Conservation (phyloP, 2,113 vertebrate species). For the Chlamydotis undulata region DNA sequence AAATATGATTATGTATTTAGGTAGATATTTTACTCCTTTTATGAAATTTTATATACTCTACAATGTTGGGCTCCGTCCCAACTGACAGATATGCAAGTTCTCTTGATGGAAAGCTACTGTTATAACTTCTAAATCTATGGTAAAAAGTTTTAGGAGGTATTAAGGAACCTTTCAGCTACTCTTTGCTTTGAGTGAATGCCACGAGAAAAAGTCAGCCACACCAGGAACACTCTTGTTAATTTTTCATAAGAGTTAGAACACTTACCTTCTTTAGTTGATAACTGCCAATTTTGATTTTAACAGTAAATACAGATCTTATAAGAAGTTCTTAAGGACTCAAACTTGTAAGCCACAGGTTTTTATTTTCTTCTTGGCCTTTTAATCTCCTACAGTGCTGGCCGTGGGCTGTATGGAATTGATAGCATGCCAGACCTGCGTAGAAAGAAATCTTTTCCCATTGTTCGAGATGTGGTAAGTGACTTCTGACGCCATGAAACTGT, state of each 20-base stretch:
- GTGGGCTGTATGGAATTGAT: conserved; percentile 96
- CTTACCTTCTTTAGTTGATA: not conserved
- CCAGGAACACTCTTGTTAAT: not conserved
- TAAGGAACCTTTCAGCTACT: not conserved
- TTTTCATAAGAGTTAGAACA: not conserved
- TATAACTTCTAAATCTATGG: not conserved
- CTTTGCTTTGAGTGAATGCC: not conserved
- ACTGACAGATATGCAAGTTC: not conserved
- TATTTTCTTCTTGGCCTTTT: conserved; percentile 48
- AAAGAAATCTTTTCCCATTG: conserved; percentile 94
- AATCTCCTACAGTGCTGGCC: conserved; percentile 76
- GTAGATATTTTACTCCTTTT: not conserved
- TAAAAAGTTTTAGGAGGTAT: not conserved
- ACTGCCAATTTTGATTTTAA: not conserved
- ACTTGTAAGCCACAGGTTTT: not conserved
- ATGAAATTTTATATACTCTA: not conserved
- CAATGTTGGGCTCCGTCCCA: not conserved
- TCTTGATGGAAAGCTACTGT: not conserved
- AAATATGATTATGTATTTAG: not conserved
- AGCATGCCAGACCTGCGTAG: conserved; percentile 98
- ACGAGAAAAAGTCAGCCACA: not conserved
- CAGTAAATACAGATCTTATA: not conserved
- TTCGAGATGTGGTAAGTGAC: conserved; percentile 93
- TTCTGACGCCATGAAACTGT: not conserved
- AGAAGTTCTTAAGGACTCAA: not conserved